Base-by-base conservation (phyloP, 2,888 invertebrate species). In the Caenorhabditis macrosperma region DNA sequence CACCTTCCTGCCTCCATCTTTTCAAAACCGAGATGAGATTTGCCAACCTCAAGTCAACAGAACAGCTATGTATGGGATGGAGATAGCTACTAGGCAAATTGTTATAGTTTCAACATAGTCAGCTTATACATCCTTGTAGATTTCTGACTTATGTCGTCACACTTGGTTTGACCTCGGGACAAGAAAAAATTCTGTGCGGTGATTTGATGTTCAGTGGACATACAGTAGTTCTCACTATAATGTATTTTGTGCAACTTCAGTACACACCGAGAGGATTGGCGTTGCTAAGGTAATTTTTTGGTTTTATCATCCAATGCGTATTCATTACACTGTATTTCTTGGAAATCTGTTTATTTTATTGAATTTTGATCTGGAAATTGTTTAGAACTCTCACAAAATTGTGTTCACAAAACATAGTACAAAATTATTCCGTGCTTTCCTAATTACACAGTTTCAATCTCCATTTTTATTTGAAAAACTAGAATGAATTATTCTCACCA, bases 141-240 rank as follows among this genome's bases (percentile, higher is more conserved):
- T 89, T 89, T 68, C 66, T 89, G 7, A 88, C 88, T 1, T 90
- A 90, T 72, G 90, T 90, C n/a, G 87, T 90, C 15, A 90, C 90
- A 12, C 78, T 90, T 26, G 90, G 90, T 0, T 76, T 90, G 57
- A 90, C 89, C 1, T 87, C 87, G 3, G 89, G 90, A 6, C 90
- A 90, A 76, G 87, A 87, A 20, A 88, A 89, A 68, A 90, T 90
- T 59, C 83, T 90, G n/a, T 90, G 90, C 63, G 90, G 90, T 4
- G 90, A 90, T 80, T 78, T 90, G 66, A 90, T 90, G 90, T 90
- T 90, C 82, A 81, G 81, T 54, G 88, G 88, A 4, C 89, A 90
- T 69, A 90, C 90, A 6, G 87, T 89, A 28, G 89, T 90, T 10
- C 81, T 90, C 10, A 87, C 89, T 15, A 85, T 90, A 59, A 90